phyloP scores from a whole-genome alignment of 2,113 vertebrate species.

The Sterna hirundo region DNA sequence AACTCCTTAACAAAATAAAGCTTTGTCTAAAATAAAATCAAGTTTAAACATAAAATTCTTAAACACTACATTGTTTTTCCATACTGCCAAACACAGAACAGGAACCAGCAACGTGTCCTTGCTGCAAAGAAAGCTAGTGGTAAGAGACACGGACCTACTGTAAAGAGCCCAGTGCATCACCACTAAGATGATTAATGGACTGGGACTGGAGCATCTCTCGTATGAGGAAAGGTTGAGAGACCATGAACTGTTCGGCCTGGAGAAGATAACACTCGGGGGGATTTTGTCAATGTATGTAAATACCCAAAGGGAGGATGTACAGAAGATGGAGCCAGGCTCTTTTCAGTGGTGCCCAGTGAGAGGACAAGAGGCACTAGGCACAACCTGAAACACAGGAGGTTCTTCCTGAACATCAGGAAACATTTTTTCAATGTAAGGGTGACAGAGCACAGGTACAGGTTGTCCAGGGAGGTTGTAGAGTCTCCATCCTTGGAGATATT shows the following conservation, averaged over 20 bases:
- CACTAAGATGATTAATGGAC: background rate
- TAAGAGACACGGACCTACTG: background rate
- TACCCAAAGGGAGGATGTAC: background rate
- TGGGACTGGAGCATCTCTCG: background rate
- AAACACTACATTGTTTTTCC: background rate
- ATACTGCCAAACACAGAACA: background rate
- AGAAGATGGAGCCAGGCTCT: background rate
- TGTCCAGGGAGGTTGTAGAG: background rate
- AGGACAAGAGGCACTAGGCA: background rate
- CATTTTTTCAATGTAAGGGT: background rate
- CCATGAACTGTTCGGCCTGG: background rate
- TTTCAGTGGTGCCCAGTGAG: background rate
- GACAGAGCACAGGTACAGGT: background rate
- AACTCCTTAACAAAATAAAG: background rate
- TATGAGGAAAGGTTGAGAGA: background rate
- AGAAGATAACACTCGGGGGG: background rate
- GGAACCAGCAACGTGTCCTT: background rate
- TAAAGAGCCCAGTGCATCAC: background rate
- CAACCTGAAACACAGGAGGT: background rate
- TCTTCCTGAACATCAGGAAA: background rate
- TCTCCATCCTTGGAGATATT: background rate
- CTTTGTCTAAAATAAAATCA: background rate
- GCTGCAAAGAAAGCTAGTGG: rapidly evolving
- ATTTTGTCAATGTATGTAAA: background rate
- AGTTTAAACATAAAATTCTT: background rate